A percentile compares a stretch with the other conserved stretches of the same genome.
Evolutionary conservation across 2,888 invertebrate species (phyloP).

Genomic region (Formica aserva): DNA sequence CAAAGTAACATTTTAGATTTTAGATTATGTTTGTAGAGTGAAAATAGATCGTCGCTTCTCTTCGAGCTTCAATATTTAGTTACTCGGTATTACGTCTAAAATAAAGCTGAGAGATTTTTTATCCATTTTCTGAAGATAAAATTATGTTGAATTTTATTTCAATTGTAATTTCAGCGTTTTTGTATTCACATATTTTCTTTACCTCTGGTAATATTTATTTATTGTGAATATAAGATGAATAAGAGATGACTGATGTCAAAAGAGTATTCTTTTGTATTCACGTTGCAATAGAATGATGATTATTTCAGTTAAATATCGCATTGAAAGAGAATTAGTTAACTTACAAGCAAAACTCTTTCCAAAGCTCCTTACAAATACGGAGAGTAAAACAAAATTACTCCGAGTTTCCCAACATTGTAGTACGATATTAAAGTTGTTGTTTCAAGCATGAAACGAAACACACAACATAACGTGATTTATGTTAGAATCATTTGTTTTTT

Average conservation of each 20-base stretch:
- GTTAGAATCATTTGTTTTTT: background rate
- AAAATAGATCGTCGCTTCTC: background rate
- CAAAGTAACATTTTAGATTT: background rate
- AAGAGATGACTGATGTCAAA: background rate
- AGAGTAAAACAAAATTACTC: conserved; percentile 2
- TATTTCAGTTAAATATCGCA: conserved; percentile 15
- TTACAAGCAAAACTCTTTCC: background rate
- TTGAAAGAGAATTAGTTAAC: conserved; percentile 25
- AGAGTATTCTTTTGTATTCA: background rate
- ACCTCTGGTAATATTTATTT: background rate
- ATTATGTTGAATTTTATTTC: background rate
- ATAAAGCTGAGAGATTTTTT: background rate
- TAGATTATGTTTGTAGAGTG: background rate
- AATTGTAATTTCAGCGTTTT: background rate
- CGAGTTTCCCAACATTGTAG: conserved; percentile 28
- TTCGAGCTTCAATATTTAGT: background rate
- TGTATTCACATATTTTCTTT: background rate
- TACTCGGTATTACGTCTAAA: background rate
- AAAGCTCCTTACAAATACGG: background rate
- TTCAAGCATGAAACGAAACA: background rate
- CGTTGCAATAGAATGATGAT: conserved; percentile 18
- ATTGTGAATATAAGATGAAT: background rate
- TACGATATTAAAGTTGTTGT: conserved; percentile 20
- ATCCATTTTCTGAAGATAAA: background rate
- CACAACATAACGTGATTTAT: background rate